Conservation (phyloP, 2,888 invertebrate genomes). For the Troides aeacus region DNA sequence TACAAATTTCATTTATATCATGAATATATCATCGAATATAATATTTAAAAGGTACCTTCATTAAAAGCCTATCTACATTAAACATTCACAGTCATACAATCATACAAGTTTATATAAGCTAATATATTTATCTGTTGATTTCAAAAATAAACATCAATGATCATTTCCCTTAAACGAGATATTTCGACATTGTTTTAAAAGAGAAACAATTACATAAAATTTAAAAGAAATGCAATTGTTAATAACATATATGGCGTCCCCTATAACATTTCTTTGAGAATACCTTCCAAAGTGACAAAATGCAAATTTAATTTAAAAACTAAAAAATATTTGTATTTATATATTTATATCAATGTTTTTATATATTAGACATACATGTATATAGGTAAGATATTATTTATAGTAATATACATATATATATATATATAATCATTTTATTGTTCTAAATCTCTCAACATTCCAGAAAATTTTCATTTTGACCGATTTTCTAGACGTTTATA, state of each 20-base stretch:
- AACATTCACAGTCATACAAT: slow-evolving; percentile 48
- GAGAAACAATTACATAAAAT: slow-evolving; percentile 10
- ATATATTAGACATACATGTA: background rate
- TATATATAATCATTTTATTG: background rate
- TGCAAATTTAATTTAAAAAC: no score
- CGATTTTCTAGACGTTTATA: background rate
- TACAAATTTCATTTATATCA: slow-evolving; percentile 46
- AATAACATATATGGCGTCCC: background rate
- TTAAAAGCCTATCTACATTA: slow-evolving; percentile 50
- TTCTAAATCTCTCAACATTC: background rate
- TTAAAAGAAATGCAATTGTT: slow-evolving; percentile 19
- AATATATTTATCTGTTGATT: slow-evolving; percentile 10
- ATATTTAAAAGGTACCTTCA: slow-evolving; percentile 55
- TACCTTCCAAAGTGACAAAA: background rate
- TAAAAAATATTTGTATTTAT: background rate
- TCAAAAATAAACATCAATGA: background rate
- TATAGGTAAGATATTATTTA: background rate
- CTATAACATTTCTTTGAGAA: background rate
- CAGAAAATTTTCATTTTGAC: background rate
- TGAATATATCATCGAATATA: slow-evolving; percentile 44
- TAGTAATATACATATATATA: background rate
- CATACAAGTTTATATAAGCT: slow-evolving; percentile 14
- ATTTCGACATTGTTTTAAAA: background rate
- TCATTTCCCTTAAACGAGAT: slow-evolving; percentile 2
- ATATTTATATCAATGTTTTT: background rate